These are phyloP conservation scores for Metallyticus violacea DNA, from an alignment of 2,888 invertebrate genomes.

Conservation along the genomic window DNA sequence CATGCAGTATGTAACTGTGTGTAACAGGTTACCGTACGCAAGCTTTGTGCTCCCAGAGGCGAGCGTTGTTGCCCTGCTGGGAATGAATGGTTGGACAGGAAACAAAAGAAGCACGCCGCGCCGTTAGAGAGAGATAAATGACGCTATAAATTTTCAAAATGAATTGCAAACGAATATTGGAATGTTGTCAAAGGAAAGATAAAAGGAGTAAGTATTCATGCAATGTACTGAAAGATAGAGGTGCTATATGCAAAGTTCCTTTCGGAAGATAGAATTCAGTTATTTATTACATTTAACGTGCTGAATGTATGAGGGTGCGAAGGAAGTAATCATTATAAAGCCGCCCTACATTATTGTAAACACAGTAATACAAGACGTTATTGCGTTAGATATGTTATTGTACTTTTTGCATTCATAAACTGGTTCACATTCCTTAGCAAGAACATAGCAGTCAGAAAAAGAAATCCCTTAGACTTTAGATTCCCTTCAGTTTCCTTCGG, in stretches of 20 bases:
- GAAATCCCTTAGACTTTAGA: no score
- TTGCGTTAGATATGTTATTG: no score
- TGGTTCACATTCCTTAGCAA: no score
- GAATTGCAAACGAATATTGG: background rate
- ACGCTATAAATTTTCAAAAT: background rate
- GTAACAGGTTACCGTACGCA: no score
- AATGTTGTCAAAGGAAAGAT: background rate
- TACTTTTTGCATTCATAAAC: no score
- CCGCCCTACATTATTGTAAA: no score
- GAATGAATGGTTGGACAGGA: background rate
- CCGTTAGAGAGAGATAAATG: background rate
- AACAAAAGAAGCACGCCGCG: background rate
- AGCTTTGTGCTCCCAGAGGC: background rate
- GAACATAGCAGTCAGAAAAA: no score
- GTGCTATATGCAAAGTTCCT: background rate
- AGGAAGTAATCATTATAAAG: no score
- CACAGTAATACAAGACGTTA: no score
- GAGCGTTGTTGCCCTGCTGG: background rate
- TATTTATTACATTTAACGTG: background rate
- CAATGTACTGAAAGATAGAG: background rate
- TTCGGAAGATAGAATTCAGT: background rate
- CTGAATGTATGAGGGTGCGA: background rate
- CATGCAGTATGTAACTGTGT: no score
- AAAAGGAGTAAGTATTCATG: background rate
- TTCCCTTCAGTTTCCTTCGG: no score